phyloP scores from a whole-genome alignment of 92 coral and sea anemone genomes.

The Parazoanthus atlanticus region DNA sequence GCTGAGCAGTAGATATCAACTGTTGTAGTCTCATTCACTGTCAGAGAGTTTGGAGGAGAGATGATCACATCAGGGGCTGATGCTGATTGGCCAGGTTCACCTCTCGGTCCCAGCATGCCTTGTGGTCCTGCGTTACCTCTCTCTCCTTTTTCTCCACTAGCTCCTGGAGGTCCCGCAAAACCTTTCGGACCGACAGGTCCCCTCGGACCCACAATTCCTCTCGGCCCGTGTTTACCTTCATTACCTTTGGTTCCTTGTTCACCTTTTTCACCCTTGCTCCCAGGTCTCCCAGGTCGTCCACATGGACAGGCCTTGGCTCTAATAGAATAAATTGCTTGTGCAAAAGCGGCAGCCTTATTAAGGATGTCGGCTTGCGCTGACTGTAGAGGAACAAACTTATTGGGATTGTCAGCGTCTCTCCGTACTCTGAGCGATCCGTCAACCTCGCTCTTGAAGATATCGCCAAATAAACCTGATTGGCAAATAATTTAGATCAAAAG shows the following conservation, averaged over 20 bases:
- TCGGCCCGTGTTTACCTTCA: neutral
- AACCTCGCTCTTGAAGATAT: neutral
- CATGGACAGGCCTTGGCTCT: conserved; percentile 21
- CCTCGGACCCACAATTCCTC: conserved; percentile 2
- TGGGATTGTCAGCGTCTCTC: neutral
- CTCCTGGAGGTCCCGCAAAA: neutral
- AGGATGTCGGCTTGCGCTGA: neutral
- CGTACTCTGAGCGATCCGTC: neutral
- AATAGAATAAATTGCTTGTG: neutral
- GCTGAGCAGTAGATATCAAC: neutral
- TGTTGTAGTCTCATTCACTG: neutral
- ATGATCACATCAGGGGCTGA: conserved; percentile 2
- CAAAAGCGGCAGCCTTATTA: neutral
- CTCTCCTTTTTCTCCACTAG: neutral
- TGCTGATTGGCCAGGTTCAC: neutral
- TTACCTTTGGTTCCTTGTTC: neutral
- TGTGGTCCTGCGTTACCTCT: neutral
- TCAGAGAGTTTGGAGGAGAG: neutral
- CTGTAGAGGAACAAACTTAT: neutral
- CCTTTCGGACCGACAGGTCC: neutral
- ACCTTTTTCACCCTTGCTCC: conserved; percentile 16
- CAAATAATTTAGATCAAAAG: too few relatives aligned
- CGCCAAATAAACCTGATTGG: neutral
- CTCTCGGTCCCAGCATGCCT: conserved; percentile 9
- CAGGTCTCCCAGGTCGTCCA: conserved; percentile 14